Evolutionary conservation across 2,797 vertebrate genomes (phyloP).

Genomic region (Craterocephalus amniculus): DNA sequence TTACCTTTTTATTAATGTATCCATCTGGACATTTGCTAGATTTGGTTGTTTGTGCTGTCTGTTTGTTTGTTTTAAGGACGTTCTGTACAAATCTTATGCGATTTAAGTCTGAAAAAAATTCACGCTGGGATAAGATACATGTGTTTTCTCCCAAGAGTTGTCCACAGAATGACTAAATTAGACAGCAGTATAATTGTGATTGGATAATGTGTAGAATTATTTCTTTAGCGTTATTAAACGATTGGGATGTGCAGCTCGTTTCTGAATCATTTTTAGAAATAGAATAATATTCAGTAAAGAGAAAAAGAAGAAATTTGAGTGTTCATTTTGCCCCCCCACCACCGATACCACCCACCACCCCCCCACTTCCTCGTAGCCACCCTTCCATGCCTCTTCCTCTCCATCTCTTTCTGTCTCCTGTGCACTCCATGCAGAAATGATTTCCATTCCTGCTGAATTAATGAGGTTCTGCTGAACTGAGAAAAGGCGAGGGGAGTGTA

Average conservation of each 20-base stretch:
- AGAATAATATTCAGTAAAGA: constrained; percentile 54
- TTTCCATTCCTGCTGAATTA: constrained; percentile 89
- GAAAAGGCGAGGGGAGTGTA: constrained; percentile 76
- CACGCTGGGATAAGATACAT: constrained; percentile 47
- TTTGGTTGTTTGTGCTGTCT: constrained; percentile 65
- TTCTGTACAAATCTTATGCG: constrained; percentile 41
- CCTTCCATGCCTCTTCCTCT: constrained; percentile 69
- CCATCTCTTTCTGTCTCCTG: constrained; percentile 79
- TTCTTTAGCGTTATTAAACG: constrained; percentile 21
- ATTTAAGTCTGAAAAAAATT: constrained; percentile 51
- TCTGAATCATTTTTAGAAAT: constrained; percentile 47
- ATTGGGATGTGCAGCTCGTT: constrained; percentile 39
- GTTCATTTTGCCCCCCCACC: constrained; percentile 55
- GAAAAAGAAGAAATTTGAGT: constrained; percentile 62
- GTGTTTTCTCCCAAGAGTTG: constrained; percentile 58
- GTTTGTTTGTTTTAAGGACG: constrained; percentile 39
- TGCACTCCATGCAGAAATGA: constrained; percentile 84
- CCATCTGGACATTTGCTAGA: constrained; percentile 70
- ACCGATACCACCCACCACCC: constrained; percentile 25
- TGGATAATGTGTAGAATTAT: constrained; percentile 17
- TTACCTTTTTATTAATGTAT: constrained; percentile 76
- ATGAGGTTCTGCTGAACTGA: constrained; percentile 89
- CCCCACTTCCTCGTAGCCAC: constrained; percentile 27
- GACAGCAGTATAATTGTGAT: constrained; percentile 40
- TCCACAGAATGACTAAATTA: constrained; percentile 44